Base-by-base conservation (phyloP, 1,140 invertebrate genomes). In the Leptinotarsa lineolata region DNA sequence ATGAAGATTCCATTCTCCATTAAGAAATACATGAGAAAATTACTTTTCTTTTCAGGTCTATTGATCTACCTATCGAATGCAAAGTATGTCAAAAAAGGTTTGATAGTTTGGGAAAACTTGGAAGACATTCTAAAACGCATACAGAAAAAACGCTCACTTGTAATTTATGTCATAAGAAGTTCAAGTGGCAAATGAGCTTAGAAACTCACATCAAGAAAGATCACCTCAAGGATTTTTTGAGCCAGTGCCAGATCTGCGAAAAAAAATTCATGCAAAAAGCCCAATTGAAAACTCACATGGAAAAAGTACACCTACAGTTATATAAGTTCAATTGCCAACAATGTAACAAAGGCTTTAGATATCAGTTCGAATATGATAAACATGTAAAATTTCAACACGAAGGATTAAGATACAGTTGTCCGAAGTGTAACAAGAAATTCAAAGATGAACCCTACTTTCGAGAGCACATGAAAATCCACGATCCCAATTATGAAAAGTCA, bases 211-310 rank as follows among this genome's bases (percentile, higher is more conserved):
- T 30, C 13, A 21, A 66, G 24, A 70, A 45, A 45, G 54, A 65
- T 4, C 76, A 77, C 21, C 74, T 39, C 0, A 61, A 30, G 15
- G 63, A 72, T n/a, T 65, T 18, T 11, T 21, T 21, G 21, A 58
- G 21, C 54, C 70, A 73, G 3, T 83, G 82, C 72, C 72, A 67
- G 8, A 64, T 75, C 48, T 83, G 82, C 75, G 68, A 80, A 60
- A 81, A 80, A 75, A 65, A 76, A n/a, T 83, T 82, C 65, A 80
- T 77, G 64, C 78, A 81, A 70, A 76, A 76, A n/a, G 72, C 73
- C 0, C 60, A 70, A 4, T 58, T 77, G 54, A 77, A 77, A n/a
- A 71, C 30, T 11, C 76, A 77, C 30, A 68, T 30, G 16, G 63
- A 22, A 39, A 65, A 65, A 16, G 4, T 30, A 39, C 63, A 65